Base-by-base conservation (phyloP, 2,888 invertebrate species). In the Hybos culiciformis region DNA sequence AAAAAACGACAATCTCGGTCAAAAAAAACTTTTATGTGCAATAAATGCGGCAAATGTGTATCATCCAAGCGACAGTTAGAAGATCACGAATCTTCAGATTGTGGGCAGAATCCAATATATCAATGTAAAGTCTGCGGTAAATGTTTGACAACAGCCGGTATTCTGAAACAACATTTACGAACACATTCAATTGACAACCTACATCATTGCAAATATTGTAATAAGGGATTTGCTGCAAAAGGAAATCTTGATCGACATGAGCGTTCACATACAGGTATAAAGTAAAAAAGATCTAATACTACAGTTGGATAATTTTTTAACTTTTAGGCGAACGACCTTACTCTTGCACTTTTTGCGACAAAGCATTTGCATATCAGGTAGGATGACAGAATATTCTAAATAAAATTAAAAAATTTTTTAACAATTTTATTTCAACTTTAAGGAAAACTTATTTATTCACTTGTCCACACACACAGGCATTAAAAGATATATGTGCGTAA, bases 221-320 rank as follows among this genome's bases (percentile, higher is more conserved):
- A 56, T 0, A 65, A 64, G 47, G 54, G 50, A 33, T 66, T 61
- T 46, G 56, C 57, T 20, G 61, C 62, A 52, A 61, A 61, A 47
- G 62, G 61, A 7, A 63, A 65, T 46, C 48, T 62, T 23, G 60
- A 60, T 45, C 55, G 63, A 17, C 66, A 67, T 48, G 58, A 60
- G 50, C 59, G 68, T 20, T 61, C 62, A 1, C 72, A 72, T 49
- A 69, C 66, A 1, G 69, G 70, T n/a, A n/a, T n/a, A n/a, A n/a
- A n/a, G n/a, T n/a, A n/a, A n/a, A n/a, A n/a, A n/a, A n/a, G n/a
- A n/a, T n/a, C n/a, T n/a, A n/a, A n/a, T n/a, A n/a, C n/a, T n/a
- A n/a, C n/a, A n/a, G n/a, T n/a, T n/a, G n/a, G n/a, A n/a, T n/a
- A n/a, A n/a, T n/a, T n/a, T n/a, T n/a, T n/a, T n/a, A n/a, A n/a